These are phyloP conservation scores for Papilio xuthus DNA, from an alignment of 1,140 invertebrate genomes.

Conservation along the genomic window DNA sequence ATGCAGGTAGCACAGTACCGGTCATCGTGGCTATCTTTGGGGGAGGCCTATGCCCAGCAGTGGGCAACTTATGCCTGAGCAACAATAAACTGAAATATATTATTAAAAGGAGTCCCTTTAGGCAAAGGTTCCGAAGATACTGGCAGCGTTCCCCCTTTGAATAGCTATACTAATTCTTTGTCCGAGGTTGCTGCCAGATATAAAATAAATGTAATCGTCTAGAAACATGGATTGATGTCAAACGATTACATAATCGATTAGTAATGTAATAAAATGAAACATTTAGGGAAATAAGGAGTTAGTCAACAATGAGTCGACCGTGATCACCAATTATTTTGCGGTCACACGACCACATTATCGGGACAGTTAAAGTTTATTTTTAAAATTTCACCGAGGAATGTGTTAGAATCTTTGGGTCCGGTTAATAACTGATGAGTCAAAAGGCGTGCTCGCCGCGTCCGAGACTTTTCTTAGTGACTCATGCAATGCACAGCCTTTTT, in stretches of 20 bases:
- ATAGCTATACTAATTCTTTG: too few relatives aligned
- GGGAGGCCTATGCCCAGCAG: too few relatives aligned
- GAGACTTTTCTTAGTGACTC: conserved; percentile 18
- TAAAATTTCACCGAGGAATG: conserved; percentile 4
- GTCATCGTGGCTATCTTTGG: too few relatives aligned
- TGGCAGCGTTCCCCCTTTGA: too few relatives aligned
- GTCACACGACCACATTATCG: conserved; percentile 8
- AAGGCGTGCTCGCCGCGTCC: neutral
- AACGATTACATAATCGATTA: neutral
- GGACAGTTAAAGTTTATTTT: neutral
- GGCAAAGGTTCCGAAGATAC: too few relatives aligned
- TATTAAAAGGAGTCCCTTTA: too few relatives aligned
- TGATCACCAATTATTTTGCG: neutral
- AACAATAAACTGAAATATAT: too few relatives aligned
- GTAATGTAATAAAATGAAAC: neutral
- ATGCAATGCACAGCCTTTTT: neutral
- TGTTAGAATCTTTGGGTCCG: neutral
- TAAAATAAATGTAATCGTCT: too few relatives aligned
- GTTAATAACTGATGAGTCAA: neutral
- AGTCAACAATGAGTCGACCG: conserved; percentile 21
- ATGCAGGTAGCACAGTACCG: too few relatives aligned
- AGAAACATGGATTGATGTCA: too few relatives aligned
- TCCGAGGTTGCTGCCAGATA: too few relatives aligned
- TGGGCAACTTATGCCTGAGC: too few relatives aligned
- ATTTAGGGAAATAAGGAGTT: neutral